Base-by-base conservation (phyloP, 2,113 vertebrate genomes). In the Plotosus lineatus region DNA sequence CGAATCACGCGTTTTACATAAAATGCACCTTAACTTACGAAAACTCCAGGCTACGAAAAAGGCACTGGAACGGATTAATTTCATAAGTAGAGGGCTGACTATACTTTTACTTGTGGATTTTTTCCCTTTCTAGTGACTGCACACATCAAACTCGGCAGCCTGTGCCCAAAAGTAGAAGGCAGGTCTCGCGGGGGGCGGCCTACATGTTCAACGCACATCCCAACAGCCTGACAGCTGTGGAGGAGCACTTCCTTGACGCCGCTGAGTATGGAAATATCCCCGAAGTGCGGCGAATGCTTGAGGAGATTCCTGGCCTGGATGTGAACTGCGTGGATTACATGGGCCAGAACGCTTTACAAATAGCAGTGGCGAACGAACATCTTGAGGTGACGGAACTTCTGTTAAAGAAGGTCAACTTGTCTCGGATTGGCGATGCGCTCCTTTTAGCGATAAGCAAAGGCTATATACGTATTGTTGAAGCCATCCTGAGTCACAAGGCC, bases 251-350 rank as follows among this genome's bases (percentile, higher is more conserved):
- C 85, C 89, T 99, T 87, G 97, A 98, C 73, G 97, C 98, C 0
- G 98, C 98, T 0, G 98, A 99, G 48, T 99, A 99, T 1, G 98
- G 98, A 42, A 99, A 99, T 83, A 97, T 99, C 83, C 98, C 98
- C 0, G 97, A 97, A 82, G 94, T 99, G 56, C 94, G 97, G 55
- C 96, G 95, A 86, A 98, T 98, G 96, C 89, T 99, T n/a, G 95
- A 96, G 65, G 96, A 98, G 33, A 92, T 95, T n/a, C 89, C 93
- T 2, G 93, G 92, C 0, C 92, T 99, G 83, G 98, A 98, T 0
- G 97, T 99, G 12, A 99, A 98, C 60, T 96, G 96, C 9, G 97
- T 99, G 90, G 96, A 99, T 90, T 99, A 99, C 85, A 99, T 99
- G 97, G 97, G 97, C 80, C 97, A 99, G 85, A 99, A 98, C 0